Conservation (phyloP, 1,140 invertebrate genomes). For the Habropoda laboriosa region DNA sequence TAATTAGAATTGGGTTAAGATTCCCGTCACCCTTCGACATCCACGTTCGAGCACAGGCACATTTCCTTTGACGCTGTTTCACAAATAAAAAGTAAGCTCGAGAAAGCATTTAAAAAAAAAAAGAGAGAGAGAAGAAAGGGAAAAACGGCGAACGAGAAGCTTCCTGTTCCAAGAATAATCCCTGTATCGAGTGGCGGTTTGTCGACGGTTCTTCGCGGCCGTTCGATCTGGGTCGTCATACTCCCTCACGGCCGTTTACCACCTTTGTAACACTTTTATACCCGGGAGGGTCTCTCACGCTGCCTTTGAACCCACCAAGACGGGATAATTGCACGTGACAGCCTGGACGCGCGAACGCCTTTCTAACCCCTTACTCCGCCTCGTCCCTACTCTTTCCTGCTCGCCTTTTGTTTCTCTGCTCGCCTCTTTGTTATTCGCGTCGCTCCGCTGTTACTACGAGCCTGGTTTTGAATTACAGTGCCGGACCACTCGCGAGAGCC, state of each 20-base stretch:
- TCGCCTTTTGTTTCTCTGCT: constrained; percentile 2
- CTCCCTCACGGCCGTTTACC: constrained; percentile 51
- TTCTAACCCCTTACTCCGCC: neutral
- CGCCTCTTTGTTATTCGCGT: constrained; percentile 27
- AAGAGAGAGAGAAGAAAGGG: too few relatives aligned
- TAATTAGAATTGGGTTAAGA: too few relatives aligned
- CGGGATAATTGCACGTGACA: constrained; percentile 59
- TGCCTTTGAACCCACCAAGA: constrained; percentile 63
- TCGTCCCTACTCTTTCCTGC: neutral
- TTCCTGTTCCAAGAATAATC: neutral
- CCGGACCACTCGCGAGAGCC: neutral
- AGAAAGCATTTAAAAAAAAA: too few relatives aligned
- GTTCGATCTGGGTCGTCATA: constrained; percentile 58
- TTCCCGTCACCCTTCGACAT: too few relatives aligned
- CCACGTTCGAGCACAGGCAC: too few relatives aligned
- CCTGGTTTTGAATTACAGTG: constrained; percentile 17
- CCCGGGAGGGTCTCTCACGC: constrained; percentile 53
- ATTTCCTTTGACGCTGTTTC: too few relatives aligned
- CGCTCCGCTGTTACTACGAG: neutral
- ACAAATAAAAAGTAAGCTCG: too few relatives aligned
- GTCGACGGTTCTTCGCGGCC: neutral
- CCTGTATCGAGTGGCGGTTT: neutral
- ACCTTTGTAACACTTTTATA: constrained; percentile 60
- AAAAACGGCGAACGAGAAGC: too few relatives aligned
- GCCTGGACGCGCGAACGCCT: constrained; percentile 36